These are phyloP conservation scores for Poeciliopsis infans DNA, from an alignment of 2,797 vertebrate species.

Conservation along the genomic window DNA sequence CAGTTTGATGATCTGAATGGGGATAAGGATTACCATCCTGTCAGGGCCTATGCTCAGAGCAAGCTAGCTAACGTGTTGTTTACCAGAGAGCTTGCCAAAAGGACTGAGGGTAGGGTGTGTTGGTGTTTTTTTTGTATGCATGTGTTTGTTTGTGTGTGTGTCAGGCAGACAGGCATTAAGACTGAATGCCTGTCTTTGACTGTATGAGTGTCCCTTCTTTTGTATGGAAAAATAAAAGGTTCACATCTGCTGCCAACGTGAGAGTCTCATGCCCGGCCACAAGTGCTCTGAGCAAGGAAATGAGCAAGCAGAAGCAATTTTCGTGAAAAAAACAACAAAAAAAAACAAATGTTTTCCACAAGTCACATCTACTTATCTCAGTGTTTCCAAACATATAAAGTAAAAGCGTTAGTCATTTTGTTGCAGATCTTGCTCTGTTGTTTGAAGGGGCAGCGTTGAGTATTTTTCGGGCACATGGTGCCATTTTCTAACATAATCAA, in stretches of 20 bases:
- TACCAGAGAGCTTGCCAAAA: slow-evolving; percentile 77
- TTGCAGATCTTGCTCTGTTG: not conserved
- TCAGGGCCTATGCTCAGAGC: slow-evolving; percentile 78
- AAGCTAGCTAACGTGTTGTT: slow-evolving; percentile 83
- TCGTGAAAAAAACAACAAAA: slow-evolving; percentile 4
- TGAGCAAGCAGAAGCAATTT: slow-evolving; percentile 22
- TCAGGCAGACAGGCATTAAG: not conserved
- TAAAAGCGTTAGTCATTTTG: not conserved
- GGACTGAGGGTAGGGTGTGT: slow-evolving; percentile 70
- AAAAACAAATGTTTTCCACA: not conserved
- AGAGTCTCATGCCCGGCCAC: slow-evolving; percentile 70
- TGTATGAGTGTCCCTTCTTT: slow-evolving; percentile 11
- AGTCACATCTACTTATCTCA: not conserved
- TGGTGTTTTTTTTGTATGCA: not conserved
- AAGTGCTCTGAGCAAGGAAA: slow-evolving; percentile 39
- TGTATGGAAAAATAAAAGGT: slow-evolving; percentile 31
- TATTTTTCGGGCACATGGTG: too few species aligned
- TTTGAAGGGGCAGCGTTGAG: not conserved
- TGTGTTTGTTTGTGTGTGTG: slow-evolving; percentile 16
- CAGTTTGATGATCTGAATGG: slow-evolving; percentile 79
- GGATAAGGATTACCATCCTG: slow-evolving; percentile 69
- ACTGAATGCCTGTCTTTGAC: not conserved
- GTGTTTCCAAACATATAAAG: not conserved
- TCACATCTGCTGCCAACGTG: slow-evolving; percentile 39
- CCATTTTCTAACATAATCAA: too few species aligned